Conservation (phyloP, 2,797 vertebrate genomes). For the Betta splendens region DNA sequence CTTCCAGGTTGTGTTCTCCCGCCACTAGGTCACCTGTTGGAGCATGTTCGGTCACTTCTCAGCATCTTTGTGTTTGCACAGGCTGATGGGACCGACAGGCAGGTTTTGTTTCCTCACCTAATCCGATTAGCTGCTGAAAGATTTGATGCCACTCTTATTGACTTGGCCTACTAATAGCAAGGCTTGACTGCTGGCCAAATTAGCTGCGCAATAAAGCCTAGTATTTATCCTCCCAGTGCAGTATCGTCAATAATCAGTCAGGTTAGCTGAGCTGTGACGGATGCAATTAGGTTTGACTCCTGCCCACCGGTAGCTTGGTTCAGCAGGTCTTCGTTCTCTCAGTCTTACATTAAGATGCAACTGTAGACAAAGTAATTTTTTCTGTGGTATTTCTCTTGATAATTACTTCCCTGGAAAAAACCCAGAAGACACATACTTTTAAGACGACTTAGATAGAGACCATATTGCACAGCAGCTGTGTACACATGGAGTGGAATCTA, state of each 20-base stretch:
- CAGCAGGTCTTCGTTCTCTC: slow-evolving; percentile 44
- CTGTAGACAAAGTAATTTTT: slow-evolving; percentile 67
- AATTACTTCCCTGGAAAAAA: slow-evolving; percentile 82
- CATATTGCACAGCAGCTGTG: slow-evolving; percentile 82
- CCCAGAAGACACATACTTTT: slow-evolving; percentile 77
- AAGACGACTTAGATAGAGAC: slow-evolving; percentile 81
- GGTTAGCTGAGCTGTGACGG: slow-evolving; percentile 48
- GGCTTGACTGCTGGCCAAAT: slow-evolving; percentile 11
- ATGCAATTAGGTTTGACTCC: slow-evolving; percentile 54
- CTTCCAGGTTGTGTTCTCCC: neutral
- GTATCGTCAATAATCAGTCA: slow-evolving; percentile 45
- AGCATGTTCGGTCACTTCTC: slow-evolving; percentile 62
- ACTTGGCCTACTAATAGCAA: slow-evolving; percentile 31
- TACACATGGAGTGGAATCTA: slow-evolving; percentile 81
- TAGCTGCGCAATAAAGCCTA: slow-evolving; percentile 11
- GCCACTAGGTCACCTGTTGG: slow-evolving; percentile 39
- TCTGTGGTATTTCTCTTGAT: slow-evolving; percentile 74
- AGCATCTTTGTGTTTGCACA: slow-evolving; percentile 60
- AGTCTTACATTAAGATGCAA: slow-evolving; percentile 60
- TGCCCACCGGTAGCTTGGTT: slow-evolving; percentile 30
- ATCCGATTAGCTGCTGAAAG: slow-evolving; percentile 61
- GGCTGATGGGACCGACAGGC: slow-evolving; percentile 41
- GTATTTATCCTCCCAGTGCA: slow-evolving; percentile 39
- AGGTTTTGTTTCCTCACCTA: slow-evolving; percentile 59
- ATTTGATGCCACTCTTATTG: slow-evolving; percentile 42